Base-by-base conservation (phyloP, 2,888 invertebrate genomes). In the Entomobrya multifasciata region DNA sequence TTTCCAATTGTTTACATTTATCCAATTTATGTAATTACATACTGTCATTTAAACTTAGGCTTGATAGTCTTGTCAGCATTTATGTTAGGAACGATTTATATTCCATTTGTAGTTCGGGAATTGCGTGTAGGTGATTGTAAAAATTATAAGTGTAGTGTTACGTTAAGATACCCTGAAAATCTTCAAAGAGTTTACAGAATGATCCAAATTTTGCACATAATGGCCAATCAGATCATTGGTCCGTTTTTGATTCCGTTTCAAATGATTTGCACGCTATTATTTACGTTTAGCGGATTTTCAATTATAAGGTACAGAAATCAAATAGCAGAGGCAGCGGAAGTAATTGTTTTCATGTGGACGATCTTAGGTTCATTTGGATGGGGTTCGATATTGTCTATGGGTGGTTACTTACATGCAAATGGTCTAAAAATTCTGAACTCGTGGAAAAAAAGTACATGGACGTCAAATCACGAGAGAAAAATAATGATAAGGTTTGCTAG, bases 401-500 rank as follows among this genome's bases (percentile, higher is more conserved):
- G 76, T 1, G 76, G 83, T 1, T 49, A 65, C 22, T n/a, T 83
- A 13, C 44, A 83, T 52, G n/a, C 11, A 0, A 17, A 76, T 65
- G 76, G 83, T 1, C 13, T 10, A 0, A 72, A 62, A 22, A 52
- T 65, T 22, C 15, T 72, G 5, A 13, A 47, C 8, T 76, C 76
- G 0, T 83, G 83, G 83, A 83, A 52, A 36, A 36, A 20, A 5
- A 10, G 52, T 25, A 4, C 4, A 2, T 76, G 83, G 83, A 52
- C n/a, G 47, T 49, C 65, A 20, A 0, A 15, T 0, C 10, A 1
- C 6, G 65, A 65, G n/a, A n/a, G 10, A 10, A 30, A n/a, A 17
- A 30, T 17, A 1, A 83, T 83, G 83, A 74, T 13, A 2, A 83
- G 41, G 27, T 83, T 83, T 83, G 1, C 30, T 30, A 47, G 8